Evolutionary conservation across 2,113 vertebrate species (phyloP).

Genomic region (Anarrhichthys ocellatus): DNA sequence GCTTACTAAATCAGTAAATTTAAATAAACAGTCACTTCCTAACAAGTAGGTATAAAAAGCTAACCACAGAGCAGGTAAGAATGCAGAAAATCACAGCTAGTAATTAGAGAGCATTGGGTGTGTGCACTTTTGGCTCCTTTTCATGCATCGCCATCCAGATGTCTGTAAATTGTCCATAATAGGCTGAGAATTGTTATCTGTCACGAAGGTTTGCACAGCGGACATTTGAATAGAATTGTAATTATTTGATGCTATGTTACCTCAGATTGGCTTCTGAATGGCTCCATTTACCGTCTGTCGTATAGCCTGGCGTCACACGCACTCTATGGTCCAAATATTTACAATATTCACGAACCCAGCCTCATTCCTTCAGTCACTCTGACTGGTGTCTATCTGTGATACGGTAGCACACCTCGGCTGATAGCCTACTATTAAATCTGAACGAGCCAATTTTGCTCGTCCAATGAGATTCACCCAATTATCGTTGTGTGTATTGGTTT

Average conservation of each 20-base stretch:
- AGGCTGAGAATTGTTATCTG: constrained; percentile 41
- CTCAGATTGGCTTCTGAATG: constrained; percentile 45
- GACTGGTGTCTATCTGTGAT: constrained; percentile 30
- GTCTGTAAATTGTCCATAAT: constrained; percentile 63
- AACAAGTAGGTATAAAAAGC: constrained; percentile 25
- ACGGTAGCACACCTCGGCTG: constrained; percentile 42
- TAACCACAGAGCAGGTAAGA: constrained; percentile 56
- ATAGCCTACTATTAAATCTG: constrained; percentile 65
- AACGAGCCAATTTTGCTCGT: constrained; percentile 64
- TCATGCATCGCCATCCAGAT: constrained; percentile 36
- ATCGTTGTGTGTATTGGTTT: constrained; percentile 66
- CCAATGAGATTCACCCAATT: constrained; percentile 68
- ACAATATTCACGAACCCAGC: constrained; percentile 6
- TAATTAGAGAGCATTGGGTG: constrained; percentile 57
- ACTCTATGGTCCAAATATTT: constrained; percentile 46
- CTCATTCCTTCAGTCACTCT: neutral
- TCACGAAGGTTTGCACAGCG: constrained; percentile 14
- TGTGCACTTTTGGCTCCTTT: constrained; percentile 44
- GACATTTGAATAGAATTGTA: constrained; percentile 66
- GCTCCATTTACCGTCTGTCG: constrained; percentile 60
- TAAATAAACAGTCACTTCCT: constrained; percentile 27
- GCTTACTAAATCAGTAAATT: constrained; percentile 25
- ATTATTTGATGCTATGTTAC: constrained; percentile 61
- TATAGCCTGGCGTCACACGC: constrained; percentile 15
- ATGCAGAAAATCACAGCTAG: constrained; percentile 69